Base-by-base conservation (phyloP, 2,888 invertebrate genomes). In the Cheilosia vernalis region DNA sequence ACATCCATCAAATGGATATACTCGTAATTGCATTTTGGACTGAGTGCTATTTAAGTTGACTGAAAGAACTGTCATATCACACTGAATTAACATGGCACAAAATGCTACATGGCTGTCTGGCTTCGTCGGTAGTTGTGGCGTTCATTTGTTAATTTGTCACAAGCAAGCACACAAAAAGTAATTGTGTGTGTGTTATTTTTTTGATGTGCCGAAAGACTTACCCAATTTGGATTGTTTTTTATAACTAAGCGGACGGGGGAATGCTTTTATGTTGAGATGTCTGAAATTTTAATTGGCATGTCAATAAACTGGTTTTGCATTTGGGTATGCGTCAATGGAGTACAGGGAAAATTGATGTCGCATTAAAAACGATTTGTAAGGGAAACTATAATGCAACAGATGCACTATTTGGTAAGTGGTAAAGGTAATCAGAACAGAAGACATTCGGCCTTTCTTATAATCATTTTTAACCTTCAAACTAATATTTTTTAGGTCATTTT, bases 211-310 rank as follows among this genome's bases (percentile, higher is more conserved):
- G 64, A 60, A 60, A 63, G 47, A 60, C 55, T 82, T 77, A 82
- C 66, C 64, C 60, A 69, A 64, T 76, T 70, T 58, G 76, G 76
- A 55, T 49, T 37, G 9, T 37, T 69, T 53, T 42, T 63, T 69
- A 55, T 67, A 79, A 79, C 58, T 51, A 63, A 67, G 74, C 69
- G 64, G 69, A 64, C 51, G 69, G 74, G 42, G 42, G 30, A 27
- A 4, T 30, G 15, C 6, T 40, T 60, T 7, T 21, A 19, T 37
- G 40, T 3, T n/a, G n/a, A n/a, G 30, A 3, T 67, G 17, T 17
- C 13, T 27, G 19, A 19, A 42, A 64, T 79, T 72, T 79, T 72
- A 79, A 72, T 79, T 79, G 72, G 51, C 49, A 17, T 79, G 79
- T 72, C 79, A 79, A 58, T 72, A 42, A 42, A 70, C 58, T 24